phyloP scores from a whole-genome alignment of 2,797 vertebrate genomes.

The Clarias pachynema region DNA sequence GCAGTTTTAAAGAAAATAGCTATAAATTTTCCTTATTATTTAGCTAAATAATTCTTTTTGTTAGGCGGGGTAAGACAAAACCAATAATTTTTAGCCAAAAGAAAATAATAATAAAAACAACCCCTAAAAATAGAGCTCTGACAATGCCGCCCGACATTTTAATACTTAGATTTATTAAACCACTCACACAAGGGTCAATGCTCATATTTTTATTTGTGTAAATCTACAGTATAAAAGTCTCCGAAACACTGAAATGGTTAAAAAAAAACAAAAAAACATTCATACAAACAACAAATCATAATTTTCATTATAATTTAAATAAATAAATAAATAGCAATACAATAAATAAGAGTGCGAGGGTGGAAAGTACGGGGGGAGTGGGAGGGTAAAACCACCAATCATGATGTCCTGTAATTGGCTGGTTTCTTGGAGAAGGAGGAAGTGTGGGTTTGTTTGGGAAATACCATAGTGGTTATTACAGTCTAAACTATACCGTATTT shows the following conservation, averaged over 20 bases:
- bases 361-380: conserved; percentile 69
- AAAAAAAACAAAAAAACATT: neutral
- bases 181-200: too few relatives aligned
- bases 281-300: neutral
- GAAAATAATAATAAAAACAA: too few relatives aligned
- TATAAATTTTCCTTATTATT: neutral
- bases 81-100: too few relatives aligned
- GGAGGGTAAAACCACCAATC: conserved; percentile 47
- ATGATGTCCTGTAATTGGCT: conserved; percentile 38
- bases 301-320: neutral
- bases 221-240: neutral
- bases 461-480: conserved; percentile 58
- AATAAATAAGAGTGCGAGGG: conserved; percentile 56
- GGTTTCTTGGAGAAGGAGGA: conserved; percentile 50
- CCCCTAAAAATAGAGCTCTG: too few relatives aligned
- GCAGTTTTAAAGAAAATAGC: neutral
- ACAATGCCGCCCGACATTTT: too few relatives aligned
- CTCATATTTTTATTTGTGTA: too few relatives aligned
- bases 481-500: neutral
- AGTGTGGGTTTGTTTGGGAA: conserved; percentile 70
- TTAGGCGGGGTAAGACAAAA: too few relatives aligned
- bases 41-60: neutral
- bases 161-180: too few relatives aligned
- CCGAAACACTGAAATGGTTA: neutral
- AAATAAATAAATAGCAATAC: conserved; percentile 57